Evolutionary conservation across 2,888 invertebrate species (phyloP).

Genomic region (Bellardia bayeri): DNA sequence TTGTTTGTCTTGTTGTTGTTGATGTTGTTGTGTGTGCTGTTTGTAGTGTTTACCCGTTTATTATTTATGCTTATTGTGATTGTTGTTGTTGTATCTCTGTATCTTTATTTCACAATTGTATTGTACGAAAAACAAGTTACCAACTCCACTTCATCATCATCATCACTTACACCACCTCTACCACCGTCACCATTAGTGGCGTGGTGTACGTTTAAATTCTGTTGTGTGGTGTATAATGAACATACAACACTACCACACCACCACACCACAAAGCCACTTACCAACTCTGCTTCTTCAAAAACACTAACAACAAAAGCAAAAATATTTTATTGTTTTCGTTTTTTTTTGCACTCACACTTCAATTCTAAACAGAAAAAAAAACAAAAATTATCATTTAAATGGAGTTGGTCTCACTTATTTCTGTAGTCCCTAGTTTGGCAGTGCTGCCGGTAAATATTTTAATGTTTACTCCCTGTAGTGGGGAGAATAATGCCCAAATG

Average conservation of each 20-base stretch:
- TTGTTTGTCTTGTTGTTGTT: slow-evolving; percentile 72
- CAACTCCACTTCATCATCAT: slow-evolving; percentile 54
- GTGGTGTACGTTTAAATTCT: not conserved
- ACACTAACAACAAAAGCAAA: slow-evolving; percentile 22
- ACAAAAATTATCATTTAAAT: slow-evolving; percentile 45
- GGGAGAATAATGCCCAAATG: not conserved
- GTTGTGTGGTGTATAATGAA: slow-evolving; percentile 33
- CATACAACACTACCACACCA: slow-evolving; percentile 14
- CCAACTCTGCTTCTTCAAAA: not conserved
- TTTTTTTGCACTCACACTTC: slow-evolving; percentile 58
- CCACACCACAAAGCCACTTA: not conserved
- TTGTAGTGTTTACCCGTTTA: slow-evolving; percentile 60
- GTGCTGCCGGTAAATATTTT: not conserved
- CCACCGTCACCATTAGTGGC: not conserved
- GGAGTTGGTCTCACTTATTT: slow-evolving; percentile 49
- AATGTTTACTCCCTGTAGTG: not conserved
- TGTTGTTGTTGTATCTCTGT: slow-evolving; percentile 66
- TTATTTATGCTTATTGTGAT: slow-evolving; percentile 72
- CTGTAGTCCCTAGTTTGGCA: not conserved
- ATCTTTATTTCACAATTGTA: slow-evolving; percentile 57
- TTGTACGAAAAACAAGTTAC: slow-evolving; percentile 78
- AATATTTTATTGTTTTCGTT: slow-evolving; percentile 40
- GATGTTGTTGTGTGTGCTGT: slow-evolving; percentile 36
- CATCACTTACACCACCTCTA: slow-evolving; percentile 24
- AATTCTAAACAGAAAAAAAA: slow-evolving; percentile 32